phyloP scores from a whole-genome alignment of 2,888 invertebrate genomes.

The Noctua pronuba region DNA sequence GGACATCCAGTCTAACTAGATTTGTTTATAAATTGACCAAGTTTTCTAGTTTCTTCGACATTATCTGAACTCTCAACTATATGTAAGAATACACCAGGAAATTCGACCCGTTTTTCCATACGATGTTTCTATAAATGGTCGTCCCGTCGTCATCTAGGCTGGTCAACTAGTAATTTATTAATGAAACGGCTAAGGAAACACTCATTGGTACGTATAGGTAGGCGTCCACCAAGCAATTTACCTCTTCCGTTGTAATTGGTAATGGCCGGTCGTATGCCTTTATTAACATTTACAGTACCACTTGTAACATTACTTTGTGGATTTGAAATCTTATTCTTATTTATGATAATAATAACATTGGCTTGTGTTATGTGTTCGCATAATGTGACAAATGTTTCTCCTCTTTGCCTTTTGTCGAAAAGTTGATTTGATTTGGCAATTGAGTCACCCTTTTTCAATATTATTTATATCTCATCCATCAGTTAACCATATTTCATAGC shows the following conservation, averaged over 20 bases:
- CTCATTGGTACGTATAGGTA: conserved; percentile 59
- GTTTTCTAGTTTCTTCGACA: neutral
- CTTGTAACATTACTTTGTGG: conserved; percentile 14
- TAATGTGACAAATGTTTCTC: neutral
- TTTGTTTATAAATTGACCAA: neutral
- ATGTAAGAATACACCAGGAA: conserved; percentile 9
- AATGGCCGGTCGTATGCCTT: conserved; percentile 44
- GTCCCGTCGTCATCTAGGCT: conserved; percentile 34
- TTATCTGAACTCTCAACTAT: neutral
- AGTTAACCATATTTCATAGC: conserved; percentile 7
- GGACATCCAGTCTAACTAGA: neutral
- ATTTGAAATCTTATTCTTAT: conserved; percentile 16
- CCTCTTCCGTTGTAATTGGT: conserved; percentile 67
- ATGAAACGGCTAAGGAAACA: conserved; percentile 67
- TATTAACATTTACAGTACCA: conserved; percentile 25
- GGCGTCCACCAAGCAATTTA: conserved; percentile 69
- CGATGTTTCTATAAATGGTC: conserved; percentile 20
- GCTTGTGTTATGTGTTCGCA: neutral
- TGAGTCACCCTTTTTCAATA: neutral
- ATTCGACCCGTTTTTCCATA: conserved; percentile 11
- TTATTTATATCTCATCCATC: neutral
- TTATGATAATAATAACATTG: neutral
- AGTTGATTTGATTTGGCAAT: neutral
- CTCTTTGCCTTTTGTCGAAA: neutral
- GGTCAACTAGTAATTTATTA: conserved; percentile 53